These are phyloP conservation scores for Diglossa cyanea DNA, from an alignment of 2,797 vertebrate species.

Conservation along the genomic window DNA sequence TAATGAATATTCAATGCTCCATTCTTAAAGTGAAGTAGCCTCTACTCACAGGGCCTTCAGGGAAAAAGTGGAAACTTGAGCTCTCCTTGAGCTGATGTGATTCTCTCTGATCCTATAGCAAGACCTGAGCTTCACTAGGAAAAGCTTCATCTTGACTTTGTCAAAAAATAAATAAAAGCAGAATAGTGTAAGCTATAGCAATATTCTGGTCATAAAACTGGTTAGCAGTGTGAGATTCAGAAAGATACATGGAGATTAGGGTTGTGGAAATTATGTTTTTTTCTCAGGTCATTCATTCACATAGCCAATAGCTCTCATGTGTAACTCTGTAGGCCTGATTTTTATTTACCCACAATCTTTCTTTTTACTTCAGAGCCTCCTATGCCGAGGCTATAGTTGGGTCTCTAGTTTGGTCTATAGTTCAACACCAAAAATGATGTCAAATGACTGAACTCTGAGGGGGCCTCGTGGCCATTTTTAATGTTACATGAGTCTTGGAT, in stretches of 20 bases:
- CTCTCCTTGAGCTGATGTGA: neutral
- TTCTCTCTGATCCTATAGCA: neutral
- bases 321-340: neutral
- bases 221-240: neutral
- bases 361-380: neutral
- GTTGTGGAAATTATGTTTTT: neutral
- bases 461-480: neutral
- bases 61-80: neutral
- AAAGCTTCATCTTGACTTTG: neutral
- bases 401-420: no score
- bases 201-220: neutral
- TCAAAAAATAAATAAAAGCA: neutral
- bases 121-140: neutral
- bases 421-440: neutral
- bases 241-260: neutral
- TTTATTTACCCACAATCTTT: neutral
- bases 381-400: neutral
- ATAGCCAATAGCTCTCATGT: accelerated
- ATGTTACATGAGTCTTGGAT: neutral
- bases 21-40: neutral
- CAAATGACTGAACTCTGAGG: neutral
- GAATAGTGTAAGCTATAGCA: neutral
- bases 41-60: neutral
- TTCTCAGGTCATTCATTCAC: neutral
- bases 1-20: neutral